Evolutionary conservation across 92 coral and sea anemone species (phyloP).

Genomic region (Epizoanthus fatuus): DNA sequence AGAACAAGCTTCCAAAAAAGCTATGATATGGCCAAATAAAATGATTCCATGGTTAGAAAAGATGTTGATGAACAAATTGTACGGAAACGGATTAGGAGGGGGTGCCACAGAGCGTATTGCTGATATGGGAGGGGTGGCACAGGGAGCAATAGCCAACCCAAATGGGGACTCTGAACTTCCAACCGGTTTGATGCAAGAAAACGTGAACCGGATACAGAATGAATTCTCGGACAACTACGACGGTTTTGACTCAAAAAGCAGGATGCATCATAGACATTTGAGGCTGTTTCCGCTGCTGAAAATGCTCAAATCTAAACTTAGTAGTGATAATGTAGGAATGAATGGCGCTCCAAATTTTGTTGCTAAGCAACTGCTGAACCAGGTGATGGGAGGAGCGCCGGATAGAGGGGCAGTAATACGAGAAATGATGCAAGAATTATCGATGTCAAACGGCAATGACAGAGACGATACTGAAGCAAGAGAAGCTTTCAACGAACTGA

Average conservation of each 20-base stretch:
- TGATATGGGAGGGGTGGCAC: background rate
- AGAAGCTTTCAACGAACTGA: slow-evolving; percentile 78
- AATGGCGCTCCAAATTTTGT: slow-evolving; percentile 59
- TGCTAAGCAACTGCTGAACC: slow-evolving; percentile 73
- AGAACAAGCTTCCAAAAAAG: slow-evolving; percentile 68
- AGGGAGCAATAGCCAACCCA: background rate
- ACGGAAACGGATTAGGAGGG: slow-evolving; percentile 32
- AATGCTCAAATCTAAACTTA: slow-evolving; percentile 66
- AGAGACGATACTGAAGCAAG: slow-evolving; percentile 74
- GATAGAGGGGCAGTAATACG: slow-evolving; percentile 85
- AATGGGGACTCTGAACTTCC: slow-evolving; percentile 38
- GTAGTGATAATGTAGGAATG: slow-evolving; percentile 37
- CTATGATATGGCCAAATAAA: slow-evolving; percentile 96
- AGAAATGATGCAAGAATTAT: slow-evolving; percentile 92
- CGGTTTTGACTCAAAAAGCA: slow-evolving; percentile 34
- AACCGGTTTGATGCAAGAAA: slow-evolving; percentile 1
- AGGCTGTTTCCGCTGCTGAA: slow-evolving; percentile 78
- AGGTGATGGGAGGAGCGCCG: slow-evolving; percentile 76
- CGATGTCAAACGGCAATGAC: slow-evolving; percentile 77
- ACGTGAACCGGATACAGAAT: slow-evolving; percentile 44
- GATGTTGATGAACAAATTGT: slow-evolving; percentile 71
- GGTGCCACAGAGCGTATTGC: background rate
- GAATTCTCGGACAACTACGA: slow-evolving; percentile 69
- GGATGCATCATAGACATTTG: slow-evolving; percentile 24
- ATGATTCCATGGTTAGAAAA: slow-evolving; percentile 85